phyloP scores from a whole-genome alignment of 2,113 vertebrate genomes.

The Alethe diademata region DNA sequence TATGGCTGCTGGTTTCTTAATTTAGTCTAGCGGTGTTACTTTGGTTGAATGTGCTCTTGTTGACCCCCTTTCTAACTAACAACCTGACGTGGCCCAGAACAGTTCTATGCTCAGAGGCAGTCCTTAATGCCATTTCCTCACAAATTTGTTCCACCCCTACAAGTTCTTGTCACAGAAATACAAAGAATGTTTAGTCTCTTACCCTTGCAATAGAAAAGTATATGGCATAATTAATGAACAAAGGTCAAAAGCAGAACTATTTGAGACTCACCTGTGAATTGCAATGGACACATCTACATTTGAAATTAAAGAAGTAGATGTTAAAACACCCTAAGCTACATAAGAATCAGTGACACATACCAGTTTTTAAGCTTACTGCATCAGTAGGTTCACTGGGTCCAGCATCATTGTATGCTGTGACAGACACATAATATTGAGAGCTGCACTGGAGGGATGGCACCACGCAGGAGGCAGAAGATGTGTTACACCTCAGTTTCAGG shows the following conservation, averaged over 20 bases:
- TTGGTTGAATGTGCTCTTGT: background rate
- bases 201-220: background rate
- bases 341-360: constrained; percentile 66
- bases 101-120: background rate
- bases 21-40: background rate
- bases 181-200: background rate
- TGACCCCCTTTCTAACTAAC: background rate
- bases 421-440: constrained; percentile 76
- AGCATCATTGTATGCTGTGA: constrained; percentile 80
- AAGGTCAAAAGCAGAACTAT: background rate
- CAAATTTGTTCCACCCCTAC: background rate
- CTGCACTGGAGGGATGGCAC: constrained; percentile 80
- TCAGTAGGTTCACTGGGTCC: constrained; percentile 81
- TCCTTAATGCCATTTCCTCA: background rate
- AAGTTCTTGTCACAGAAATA: background rate
- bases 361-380: constrained; percentile 75
- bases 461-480: constrained; percentile 65
- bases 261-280: background rate
- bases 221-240: background rate
- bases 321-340: background rate
- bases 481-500: constrained; percentile 73
- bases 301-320: background rate
- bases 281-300: background rate
- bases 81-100: background rate
- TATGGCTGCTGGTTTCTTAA: background rate